These are phyloP conservation scores for Leucoraja ocellata DNA, from an alignment of 2,797 vertebrate genomes.

Conservation along the genomic window DNA sequence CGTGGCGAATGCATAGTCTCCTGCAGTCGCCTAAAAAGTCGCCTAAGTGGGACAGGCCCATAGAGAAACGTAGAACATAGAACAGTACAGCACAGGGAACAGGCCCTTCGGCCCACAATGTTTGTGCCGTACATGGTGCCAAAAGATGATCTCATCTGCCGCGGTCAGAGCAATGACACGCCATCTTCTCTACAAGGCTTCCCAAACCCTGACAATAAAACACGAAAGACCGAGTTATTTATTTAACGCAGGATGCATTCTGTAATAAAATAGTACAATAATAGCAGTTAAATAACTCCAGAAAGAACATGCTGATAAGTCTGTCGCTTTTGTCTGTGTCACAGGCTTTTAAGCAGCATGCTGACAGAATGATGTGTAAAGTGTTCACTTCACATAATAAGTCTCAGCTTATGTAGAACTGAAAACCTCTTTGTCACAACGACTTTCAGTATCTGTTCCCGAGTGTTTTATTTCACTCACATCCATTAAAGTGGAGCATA, in stretches of 20 bases:
- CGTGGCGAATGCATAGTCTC: no score
- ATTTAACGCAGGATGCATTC: background rate
- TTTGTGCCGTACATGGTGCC: no score
- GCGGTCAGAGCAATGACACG: background rate
- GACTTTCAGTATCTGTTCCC: background rate
- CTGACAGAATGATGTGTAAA: conserved; percentile 21
- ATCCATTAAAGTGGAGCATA: background rate
- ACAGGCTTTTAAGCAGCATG: conserved; percentile 14
- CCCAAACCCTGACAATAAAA: background rate
- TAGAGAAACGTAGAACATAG: no score
- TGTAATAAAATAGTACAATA: conserved; percentile 17
- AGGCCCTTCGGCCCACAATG: no score
- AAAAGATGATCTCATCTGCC: no score
- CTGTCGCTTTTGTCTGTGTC: background rate
- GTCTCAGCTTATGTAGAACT: background rate
- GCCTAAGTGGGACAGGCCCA: no score
- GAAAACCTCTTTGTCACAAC: conserved; percentile 23
- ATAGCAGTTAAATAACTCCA: conserved; percentile 17
- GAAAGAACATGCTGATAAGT: conserved; percentile 10
- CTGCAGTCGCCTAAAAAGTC: no score
- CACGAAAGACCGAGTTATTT: background rate
- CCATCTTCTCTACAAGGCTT: background rate
- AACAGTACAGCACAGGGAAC: no score
- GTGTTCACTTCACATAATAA: conserved; percentile 23
- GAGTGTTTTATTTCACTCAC: no score